Evolutionary conservation across 2,113 vertebrate species (phyloP).

Genomic region (Cariama cristata): DNA sequence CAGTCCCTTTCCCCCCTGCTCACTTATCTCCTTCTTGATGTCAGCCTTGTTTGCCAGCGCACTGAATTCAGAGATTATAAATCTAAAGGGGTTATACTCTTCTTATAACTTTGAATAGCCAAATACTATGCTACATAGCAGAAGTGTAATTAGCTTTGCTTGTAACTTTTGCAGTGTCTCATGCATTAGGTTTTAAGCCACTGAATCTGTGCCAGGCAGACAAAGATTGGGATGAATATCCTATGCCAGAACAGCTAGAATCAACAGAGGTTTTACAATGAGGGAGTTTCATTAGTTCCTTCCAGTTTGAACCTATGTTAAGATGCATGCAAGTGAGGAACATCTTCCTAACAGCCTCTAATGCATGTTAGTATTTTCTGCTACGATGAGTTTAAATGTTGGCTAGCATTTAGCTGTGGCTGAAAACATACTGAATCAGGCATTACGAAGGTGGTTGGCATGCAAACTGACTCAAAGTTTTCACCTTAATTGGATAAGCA

Average conservation of each 20-base stretch:
- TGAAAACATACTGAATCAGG: neutral
- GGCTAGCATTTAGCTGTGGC: neutral
- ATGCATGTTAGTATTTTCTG: neutral
- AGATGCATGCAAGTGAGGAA: neutral
- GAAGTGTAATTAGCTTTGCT: neutral
- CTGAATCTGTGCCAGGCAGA: neutral
- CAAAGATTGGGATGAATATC: neutral
- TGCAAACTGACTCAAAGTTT: neutral
- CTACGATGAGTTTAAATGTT: neutral
- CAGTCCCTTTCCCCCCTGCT: neutral
- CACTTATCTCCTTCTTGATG: neutral
- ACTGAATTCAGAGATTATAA: neutral
- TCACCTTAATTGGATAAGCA: neutral
- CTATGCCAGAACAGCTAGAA: neutral
- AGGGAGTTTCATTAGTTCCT: neutral
- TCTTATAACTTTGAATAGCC: neutral
- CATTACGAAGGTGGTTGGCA: neutral
- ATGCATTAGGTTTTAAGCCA: neutral
- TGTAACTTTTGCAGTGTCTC: neutral
- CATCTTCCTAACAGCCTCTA: neutral
- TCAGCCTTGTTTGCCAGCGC: neutral
- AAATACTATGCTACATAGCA: neutral
- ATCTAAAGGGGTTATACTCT: neutral
- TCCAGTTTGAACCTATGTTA: neutral
- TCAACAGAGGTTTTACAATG: neutral